Evolutionary conservation across 2,797 vertebrate genomes (phyloP), one percentile per base, ranked within the genome.

Genomic region (Neoniphon sammara): DNA sequence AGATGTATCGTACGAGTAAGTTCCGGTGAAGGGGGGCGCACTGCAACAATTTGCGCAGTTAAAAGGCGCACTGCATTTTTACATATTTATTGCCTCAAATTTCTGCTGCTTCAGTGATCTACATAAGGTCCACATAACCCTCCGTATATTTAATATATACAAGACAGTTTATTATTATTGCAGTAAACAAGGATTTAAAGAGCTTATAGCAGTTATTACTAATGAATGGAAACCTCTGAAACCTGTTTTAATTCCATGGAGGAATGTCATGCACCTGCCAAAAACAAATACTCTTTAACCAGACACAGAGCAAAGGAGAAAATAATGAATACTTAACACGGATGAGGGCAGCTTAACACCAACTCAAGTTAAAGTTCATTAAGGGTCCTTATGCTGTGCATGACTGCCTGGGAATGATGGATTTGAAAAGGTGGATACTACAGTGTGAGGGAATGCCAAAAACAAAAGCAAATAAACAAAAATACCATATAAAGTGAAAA

Each of bases 331-430:
- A 85, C 52, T 75, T 81, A n/a, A 84, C 31, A 73, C 27, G 4
- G 9, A 50, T 54, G 18, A 86, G 65, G 59, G 47, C 53, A 71
- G 57, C 55, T 52, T 21, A 65, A 70, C 60, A 31, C 34, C 71
- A 75, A 80, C 72, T 81, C 78, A 70, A 77, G 85, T 88, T 87
- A 84, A 91, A 83, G 30, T 89, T 92, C 91, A 88, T 87, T 90
- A 63, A 61, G 60, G 27, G 42, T 46, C 72, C 65, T 73, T 73
- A 72, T 54, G 81, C 27, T 81, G 34, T 72, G 56, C 44, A 75
- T 80, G 36, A 64, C 42, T 59, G 60, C 3, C 23, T 62, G 18
- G 27, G 44, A 57, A 30, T 66, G 9, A 56, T 62, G 6, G 25
- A 25, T 34, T 44, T 27, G 53, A 4, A 9, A 44, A 23, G 17